Percentiles rank a stretch among this genome's conserved stretches.
phyloP scores from a whole-genome alignment of 2,113 vertebrate genomes.

The Rhinopomastus cyanomelas region DNA sequence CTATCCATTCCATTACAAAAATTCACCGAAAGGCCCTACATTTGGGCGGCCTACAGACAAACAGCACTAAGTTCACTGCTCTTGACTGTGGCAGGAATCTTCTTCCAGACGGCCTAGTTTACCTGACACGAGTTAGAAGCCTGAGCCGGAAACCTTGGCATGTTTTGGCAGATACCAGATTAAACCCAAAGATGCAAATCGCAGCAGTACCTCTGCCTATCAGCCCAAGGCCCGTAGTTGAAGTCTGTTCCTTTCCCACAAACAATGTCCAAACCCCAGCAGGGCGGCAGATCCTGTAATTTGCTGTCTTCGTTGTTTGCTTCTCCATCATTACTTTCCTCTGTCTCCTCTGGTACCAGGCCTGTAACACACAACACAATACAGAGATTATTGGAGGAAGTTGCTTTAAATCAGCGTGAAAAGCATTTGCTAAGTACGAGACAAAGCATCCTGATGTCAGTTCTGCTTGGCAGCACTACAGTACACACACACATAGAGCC shows the following conservation, averaged over 20 bases:
- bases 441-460: not conserved
- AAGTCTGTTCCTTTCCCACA: constrained; percentile 99
- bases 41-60: not conserved
- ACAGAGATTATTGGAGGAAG: not conserved
- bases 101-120: not conserved
- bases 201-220: constrained; percentile 88
- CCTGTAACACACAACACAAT: constrained; percentile 74
- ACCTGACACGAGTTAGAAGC: not conserved
- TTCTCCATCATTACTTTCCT: constrained; percentile 85
- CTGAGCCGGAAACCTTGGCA: not conserved
- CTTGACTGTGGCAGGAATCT: not conserved
- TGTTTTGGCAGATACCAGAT: not conserved
- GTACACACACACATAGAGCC: not conserved
- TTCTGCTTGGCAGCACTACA: not conserved
- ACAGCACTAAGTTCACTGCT: not conserved
- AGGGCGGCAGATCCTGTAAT: constrained; percentile 94
- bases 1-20: not conserved
- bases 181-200: not conserved
- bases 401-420: constrained; percentile 19
- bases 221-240: constrained; percentile 98
- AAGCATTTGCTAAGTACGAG: not conserved
- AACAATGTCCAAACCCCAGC: constrained; percentile 97
- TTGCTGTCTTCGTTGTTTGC: constrained; percentile 86
- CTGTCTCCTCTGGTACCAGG: constrained; percentile 89
- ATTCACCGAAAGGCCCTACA: not conserved